These are phyloP conservation scores for Hemitrygon akajei DNA, from an alignment of 2,797 vertebrate genomes.

Conservation along the genomic window DNA sequence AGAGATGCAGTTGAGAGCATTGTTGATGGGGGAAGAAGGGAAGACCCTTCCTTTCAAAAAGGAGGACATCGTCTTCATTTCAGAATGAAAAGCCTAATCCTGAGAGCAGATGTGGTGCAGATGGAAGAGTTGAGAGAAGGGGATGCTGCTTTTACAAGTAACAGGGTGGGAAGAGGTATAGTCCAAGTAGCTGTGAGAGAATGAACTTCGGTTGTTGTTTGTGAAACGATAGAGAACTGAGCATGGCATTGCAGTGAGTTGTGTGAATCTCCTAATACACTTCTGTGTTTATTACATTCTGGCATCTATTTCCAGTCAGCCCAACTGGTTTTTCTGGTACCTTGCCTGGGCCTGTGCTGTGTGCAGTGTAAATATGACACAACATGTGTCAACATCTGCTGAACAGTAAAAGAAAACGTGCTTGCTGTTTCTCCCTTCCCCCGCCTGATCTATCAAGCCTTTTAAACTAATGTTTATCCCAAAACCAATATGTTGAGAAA, in stretches of 20 bases:
- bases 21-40: too few relatives aligned
- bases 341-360: not conserved
- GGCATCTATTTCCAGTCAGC: conserved; percentile 5
- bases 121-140: too few relatives aligned
- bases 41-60: too few relatives aligned
- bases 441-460: not conserved
- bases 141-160: too few relatives aligned
- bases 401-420: not conserved
- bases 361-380: not conserved
- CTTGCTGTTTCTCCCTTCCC: not conserved
- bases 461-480: not conserved
- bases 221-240: not conserved
- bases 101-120: too few relatives aligned
- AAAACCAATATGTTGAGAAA: not conserved
- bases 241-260: not conserved
- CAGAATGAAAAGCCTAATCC: too few relatives aligned
- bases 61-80: too few relatives aligned
- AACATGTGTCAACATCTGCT: conserved; percentile 14
- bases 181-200: too few relatives aligned
- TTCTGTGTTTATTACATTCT: not conserved
- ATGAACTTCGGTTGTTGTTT: not conserved
- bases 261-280: not conserved
- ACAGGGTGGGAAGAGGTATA: too few relatives aligned
- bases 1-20: too few relatives aligned
- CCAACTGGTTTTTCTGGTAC: not conserved